These are phyloP conservation scores for Tauraco erythrolophus DNA, from an alignment of 2,113 vertebrate genomes.

Conservation along the genomic window DNA sequence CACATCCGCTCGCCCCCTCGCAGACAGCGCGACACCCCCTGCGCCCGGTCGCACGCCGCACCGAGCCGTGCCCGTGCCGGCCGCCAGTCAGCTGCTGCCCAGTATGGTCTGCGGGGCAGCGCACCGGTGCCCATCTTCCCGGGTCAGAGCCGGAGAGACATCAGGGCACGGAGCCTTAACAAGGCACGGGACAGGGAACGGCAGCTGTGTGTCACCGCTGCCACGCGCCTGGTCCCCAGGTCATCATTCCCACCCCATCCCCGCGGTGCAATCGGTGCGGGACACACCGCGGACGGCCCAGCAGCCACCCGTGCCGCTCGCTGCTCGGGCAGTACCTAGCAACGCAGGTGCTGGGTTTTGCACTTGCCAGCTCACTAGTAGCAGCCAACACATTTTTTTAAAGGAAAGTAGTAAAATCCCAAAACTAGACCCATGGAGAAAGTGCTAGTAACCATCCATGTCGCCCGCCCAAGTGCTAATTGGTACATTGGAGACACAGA, in stretches of 20 bases:
- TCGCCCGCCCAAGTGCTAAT: neutral
- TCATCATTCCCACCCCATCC: neutral
- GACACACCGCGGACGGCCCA: neutral
- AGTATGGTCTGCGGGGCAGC: neutral
- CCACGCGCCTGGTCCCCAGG: neutral
- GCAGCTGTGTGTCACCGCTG: neutral
- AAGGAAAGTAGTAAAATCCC: neutral
- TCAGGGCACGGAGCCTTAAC: neutral
- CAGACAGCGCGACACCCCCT: accelerated
- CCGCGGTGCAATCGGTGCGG: neutral
- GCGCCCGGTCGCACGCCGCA: accelerated
- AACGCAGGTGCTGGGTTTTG: neutral
- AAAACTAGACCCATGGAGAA: neutral
- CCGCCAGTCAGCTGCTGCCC: too few species aligned
- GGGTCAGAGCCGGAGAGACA: accelerated
- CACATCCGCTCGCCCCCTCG: accelerated
- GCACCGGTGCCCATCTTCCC: accelerated
- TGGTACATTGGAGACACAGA: neutral
- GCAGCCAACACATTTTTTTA: neutral
- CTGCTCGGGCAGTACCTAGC: neutral
- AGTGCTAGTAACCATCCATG: neutral
- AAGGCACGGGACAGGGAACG: accelerated
- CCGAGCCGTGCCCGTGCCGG: neutral
- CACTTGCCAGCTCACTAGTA: neutral
- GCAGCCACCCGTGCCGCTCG: neutral